Evolutionary conservation across 2,113 vertebrate genomes (phyloP).

Genomic region (Barbus barbus): DNA sequence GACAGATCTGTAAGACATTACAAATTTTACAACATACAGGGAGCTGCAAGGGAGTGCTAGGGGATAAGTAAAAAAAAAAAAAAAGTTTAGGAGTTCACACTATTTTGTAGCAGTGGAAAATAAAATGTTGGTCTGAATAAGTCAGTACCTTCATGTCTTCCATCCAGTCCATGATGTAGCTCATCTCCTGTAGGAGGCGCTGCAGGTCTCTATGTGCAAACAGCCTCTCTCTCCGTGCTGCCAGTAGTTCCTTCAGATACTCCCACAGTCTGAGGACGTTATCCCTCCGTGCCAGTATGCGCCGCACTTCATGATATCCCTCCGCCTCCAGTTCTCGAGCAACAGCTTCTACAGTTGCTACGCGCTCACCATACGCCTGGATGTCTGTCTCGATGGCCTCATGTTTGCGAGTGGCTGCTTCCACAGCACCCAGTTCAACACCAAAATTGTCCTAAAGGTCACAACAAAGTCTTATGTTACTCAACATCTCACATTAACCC

Average conservation of each 20-base stretch:
- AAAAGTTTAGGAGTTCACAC: too few relatives aligned
- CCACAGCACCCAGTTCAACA: conserved; percentile 85
- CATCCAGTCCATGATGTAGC: conserved; percentile 94
- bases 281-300: conserved; percentile 80
- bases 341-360: conserved; percentile 88
- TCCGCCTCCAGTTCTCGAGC: conserved; percentile 89
- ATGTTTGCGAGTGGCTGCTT: conserved; percentile 92
- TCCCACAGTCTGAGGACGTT: conserved; percentile 91
- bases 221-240: conserved; percentile 83
- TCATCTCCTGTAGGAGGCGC: conserved; percentile 88
- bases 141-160: conserved; percentile 88
- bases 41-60: too few relatives aligned
- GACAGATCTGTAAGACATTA: too few relatives aligned
- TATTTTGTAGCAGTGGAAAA: neutral
- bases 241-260: conserved; percentile 86
- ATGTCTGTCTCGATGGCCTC: conserved; percentile 97
- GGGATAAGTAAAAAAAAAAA: too few relatives aligned
- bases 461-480: neutral
- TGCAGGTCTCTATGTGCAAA: conserved; percentile 85
- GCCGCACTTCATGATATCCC: conserved; percentile 87
- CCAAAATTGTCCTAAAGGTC: conserved; percentile 88
- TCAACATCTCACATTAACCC: neutral
- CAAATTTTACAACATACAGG: too few relatives aligned
- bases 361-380: conserved; percentile 89
- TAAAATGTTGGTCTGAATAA: neutral